Evolutionary conservation across 2,797 vertebrate genomes (phyloP).

Genomic region (Tragopan temminckii): DNA sequence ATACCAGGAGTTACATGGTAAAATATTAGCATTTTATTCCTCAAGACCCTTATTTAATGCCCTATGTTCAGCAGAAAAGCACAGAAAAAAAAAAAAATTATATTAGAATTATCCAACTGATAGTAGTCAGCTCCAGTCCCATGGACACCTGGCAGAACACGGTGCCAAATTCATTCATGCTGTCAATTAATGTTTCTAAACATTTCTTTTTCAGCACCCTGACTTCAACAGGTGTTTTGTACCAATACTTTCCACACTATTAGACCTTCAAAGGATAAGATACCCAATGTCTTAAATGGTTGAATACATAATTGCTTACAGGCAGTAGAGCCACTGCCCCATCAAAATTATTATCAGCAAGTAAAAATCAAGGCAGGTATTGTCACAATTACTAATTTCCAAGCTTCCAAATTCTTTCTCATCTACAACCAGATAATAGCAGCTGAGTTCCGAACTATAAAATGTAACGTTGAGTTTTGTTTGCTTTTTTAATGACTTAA

Average conservation of each 20-base stretch:
- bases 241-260: not conserved
- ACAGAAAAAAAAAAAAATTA: not conserved
- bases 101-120: not conserved
- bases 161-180: not conserved
- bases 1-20: not conserved
- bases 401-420: not conserved
- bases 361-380: not conserved
- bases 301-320: not conserved
- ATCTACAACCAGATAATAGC: not conserved
- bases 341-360: not conserved
- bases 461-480: rapidly evolving
- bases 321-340: not conserved
- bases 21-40: not conserved
- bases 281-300: not conserved
- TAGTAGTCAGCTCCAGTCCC: not conserved
- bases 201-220: not conserved
- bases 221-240: not conserved
- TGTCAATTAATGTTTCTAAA: not conserved
- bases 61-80: not conserved
- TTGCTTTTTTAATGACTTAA: not conserved
- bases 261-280: not conserved
- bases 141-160: not conserved
- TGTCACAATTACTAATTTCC: not conserved
- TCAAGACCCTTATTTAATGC: not conserved
- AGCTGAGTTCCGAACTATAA: not conserved